Evolutionary conservation across 2,797 vertebrate genomes (phyloP), one percentile per base, ranked within the genome.

Genomic region (Coregonus suidteri): DNA sequence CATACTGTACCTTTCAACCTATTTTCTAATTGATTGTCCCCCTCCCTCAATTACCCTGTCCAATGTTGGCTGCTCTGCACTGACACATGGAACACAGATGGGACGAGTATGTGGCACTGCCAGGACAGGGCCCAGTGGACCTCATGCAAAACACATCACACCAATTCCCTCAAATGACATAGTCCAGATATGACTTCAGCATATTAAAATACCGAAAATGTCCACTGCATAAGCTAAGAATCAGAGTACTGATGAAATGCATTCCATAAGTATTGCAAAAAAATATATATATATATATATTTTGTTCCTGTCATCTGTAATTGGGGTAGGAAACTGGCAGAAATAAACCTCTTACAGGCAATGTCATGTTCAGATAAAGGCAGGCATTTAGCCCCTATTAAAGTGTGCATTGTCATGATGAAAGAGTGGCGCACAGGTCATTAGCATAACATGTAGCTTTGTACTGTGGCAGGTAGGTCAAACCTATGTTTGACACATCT

Each of bases 21-120:
- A 56, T 68, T 18, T 75, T 75, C 79, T 83, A 89, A 90, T 89
- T 88, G 88, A 90, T 91, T 89, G 68, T 78, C 34, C 77, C 84
- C 82, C 80, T 84, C 79, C 81, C 78, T 78, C 86, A 84, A 85
- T 90, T 87, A 83, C 82, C 81, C 80, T 78, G 83, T 81, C 83
- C 67, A 73, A 13, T 80, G 83, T 89, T 92, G 91, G 88, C 88
- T 72, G 82, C 81, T 71, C 82, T 85, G 88, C 87, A 83, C 81
- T 83, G 86, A 87, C 87, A 86, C 79, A 87, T 78, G 86, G 86
- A 81, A 87, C 86, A 84, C 91, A 92, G 90, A 91, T 91, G 91
- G 90, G 77, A 34, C 3, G 77, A 74, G 76, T 78, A 75, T 86
- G 74, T 78, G 75, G 30, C 79, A 5, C 59, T 81, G 89, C 85